Conservation (phyloP, 2,113 vertebrate genomes). For the Rattus norvegicus region GRCr8 NC_086029.1:84504001-84504500, state of each 20-base stretch:
- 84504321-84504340: background rate
- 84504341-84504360: background rate
- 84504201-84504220: background rate
- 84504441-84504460: background rate
- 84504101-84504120: conserved; percentile 5
- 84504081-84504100: conserved; percentile 5
- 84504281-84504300: background rate
- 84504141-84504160: background rate
- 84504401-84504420: background rate
- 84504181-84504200: too few species aligned
- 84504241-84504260: background rate
- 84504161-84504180: accelerated
- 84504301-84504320: background rate
- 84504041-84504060: background rate
- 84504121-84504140: background rate
- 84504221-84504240: background rate
- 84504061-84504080: background rate
- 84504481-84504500: conserved; percentile 57
- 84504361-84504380: background rate
- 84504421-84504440: background rate
- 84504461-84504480: conserved; percentile 8
- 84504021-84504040: background rate
- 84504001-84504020: background rate
- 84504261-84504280: background rate
- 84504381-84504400: background rate